Evolutionary conservation across 2,888 invertebrate species (phyloP), one percentile per base, ranked within the genome.

Genomic region (Morinoia aosen): DNA sequence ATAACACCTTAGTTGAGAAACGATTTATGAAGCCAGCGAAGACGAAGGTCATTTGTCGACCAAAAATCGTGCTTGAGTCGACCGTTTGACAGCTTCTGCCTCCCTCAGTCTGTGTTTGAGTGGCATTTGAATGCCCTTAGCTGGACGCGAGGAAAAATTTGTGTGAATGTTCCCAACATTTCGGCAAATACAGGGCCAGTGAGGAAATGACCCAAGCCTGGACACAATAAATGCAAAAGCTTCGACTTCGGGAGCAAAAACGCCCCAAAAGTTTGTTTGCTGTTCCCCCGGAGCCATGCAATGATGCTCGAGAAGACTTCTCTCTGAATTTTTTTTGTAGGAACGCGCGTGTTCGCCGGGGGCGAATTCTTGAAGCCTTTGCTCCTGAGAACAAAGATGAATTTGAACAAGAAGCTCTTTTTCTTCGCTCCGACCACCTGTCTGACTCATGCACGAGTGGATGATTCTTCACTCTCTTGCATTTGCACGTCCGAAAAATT

Each of bases 231-330:
- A 48, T 14, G 57, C 93, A 39, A 93, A 90, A 12, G 93, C 93
- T 56, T 57, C 48, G 48, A 90, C 39, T 39, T 93, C 48, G 93
- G 57, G 93, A 11, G 57, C 93, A 93, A 93, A 93, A 93, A 93
- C 93, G 93, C 25, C 56, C 48, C 57, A 57, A 57, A 93, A 93
- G 93, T 93, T 93, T 93, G 93, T 93, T 93, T 93, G 93, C 57
- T 93, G 93, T 93, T 93, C 93, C 93, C 40, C 93, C n/a, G 93
- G n/a, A 93, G 93, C 48, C 93, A 57, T 93, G 93, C 93, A 93
- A 93, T 93, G 93, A 93, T 93, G 93, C n/a, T 93, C 16, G 57
- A 11, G 57, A 39, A 39, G 93, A 90, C 40, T 93, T 10, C 58
- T 93, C 93, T 14, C 57, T 48, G n/a, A 48, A 39, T 57, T 57